Evolutionary conservation across 1,140 invertebrate genomes (phyloP).

Genomic region (Drosophila simulans): DNA sequence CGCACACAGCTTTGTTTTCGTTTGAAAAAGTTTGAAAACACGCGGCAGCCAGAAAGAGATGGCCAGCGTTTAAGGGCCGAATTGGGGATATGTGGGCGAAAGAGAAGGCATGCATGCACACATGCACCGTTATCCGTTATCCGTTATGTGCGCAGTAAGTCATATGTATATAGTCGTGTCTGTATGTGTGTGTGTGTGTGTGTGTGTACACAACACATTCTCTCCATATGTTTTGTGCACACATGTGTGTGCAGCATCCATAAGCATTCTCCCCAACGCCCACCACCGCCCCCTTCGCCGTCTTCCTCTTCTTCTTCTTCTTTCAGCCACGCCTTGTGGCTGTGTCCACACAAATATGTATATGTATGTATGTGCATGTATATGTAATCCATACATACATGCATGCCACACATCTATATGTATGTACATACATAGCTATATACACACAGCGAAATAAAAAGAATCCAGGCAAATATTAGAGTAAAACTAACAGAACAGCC

Average conservation of each 20-base stretch:
- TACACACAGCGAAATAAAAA: conserved; percentile 40
- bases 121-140: conserved; percentile 34
- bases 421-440: neutral
- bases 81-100: neutral
- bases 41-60: conserved; percentile 29
- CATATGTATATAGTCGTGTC: conserved; percentile 5
- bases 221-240: conserved; percentile 11
- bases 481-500: conserved; percentile 42
- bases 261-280: neutral
- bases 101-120: conserved; percentile 7
- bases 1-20: conserved; percentile 45
- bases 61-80: neutral
- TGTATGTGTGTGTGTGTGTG: neutral
- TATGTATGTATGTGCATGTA: conserved; percentile 27
- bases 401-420: neutral
- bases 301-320: conserved; percentile 3
- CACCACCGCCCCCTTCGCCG: conserved; percentile 1
- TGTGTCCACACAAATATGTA: conserved; percentile 20
- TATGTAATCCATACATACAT: conserved; percentile 19
- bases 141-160: conserved; percentile 50
- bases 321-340: conserved; percentile 52
- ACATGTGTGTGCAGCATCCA: conserved; percentile 11
- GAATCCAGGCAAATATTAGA: conserved; percentile 9
- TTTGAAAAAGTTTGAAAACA: conserved; percentile 41
- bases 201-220: conserved; percentile 7